These are phyloP conservation scores for Hybos culiciformis DNA, from an alignment of 2,888 invertebrate genomes.

Conservation along the genomic window DNA sequence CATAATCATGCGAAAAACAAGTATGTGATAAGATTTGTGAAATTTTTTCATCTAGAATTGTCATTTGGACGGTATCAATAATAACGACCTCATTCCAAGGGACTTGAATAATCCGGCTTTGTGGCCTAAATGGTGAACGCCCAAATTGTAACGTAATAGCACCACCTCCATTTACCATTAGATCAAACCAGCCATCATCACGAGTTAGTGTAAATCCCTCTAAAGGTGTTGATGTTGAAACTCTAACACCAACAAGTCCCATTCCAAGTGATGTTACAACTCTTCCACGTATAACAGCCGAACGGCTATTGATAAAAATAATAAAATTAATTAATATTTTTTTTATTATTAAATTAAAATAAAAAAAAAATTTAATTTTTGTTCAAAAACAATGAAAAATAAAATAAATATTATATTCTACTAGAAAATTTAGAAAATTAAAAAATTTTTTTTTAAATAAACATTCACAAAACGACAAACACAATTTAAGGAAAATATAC, in stretches of 20 bases:
- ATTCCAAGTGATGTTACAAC: conserved; percentile 84
- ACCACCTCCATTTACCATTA: conserved; percentile 97
- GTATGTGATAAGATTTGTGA: conserved; percentile 54
- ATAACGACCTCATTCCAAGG: conserved; percentile 98
- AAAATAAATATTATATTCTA: conserved; percentile 10
- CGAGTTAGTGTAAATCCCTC: conserved; percentile 92
- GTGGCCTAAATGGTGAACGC: conserved; percentile 76
- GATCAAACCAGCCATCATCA: conserved; percentile 93
- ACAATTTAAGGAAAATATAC: conserved; percentile 9
- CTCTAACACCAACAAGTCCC: conserved; percentile 89
- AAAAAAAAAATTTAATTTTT: conserved; percentile 8
- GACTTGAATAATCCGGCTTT: conserved; percentile 76
- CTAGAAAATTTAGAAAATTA: not conserved
- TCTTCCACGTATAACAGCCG: conserved; percentile 90
- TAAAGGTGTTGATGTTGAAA: conserved; percentile 83
- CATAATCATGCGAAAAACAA: conserved; percentile 80
- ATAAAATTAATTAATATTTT: conserved; percentile 16
- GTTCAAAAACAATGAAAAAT: not conserved
- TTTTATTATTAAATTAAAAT: too few relatives aligned
- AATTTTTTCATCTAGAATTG: conserved; percentile 65
- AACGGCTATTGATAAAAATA: conserved; percentile 55
- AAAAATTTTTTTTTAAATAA: not conserved
- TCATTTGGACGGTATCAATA: conserved; percentile 74
- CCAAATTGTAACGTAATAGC: conserved; percentile 92
- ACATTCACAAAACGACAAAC: conserved; percentile 8